Evolutionary conservation across 2,113 vertebrate species (phyloP), one percentile per base, ranked within the genome.

Genomic region (Ascaphus truei): DNA sequence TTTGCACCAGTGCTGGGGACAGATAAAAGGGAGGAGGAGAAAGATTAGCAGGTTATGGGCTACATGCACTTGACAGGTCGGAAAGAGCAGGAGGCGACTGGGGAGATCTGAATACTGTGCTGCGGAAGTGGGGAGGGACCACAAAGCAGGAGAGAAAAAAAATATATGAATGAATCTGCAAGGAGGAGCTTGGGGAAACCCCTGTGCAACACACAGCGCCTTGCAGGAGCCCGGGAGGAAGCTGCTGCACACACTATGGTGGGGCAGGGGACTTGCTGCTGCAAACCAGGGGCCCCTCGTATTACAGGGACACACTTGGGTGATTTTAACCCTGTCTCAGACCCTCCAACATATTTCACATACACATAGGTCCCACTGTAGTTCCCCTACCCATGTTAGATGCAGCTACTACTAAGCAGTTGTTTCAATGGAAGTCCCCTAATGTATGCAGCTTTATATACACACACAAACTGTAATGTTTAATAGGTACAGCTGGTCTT

Each of bases 111-210:
- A 36, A 52, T 37, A 61, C 39, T 52, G 45, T 51, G 45, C 66
- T 37, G 55, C 56, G 41, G 52, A 68, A 56, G 61, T 36, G 57
- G 66, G 67, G 67, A 61, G 61, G 57, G 67, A 52, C 29, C 45
- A 13, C 26, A 69, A 43, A 55, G 62, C 73, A 77, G 75, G 73
- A 72, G 68, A 74, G 43, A 81, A 84, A 72, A 83, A 84, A 63
- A 76, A 81, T 80, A 80, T 83, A 88, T 89, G 89, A 89, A 89
- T 87, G 87, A 84, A 83, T 76, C 74, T 67, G 79, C 79, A 86
- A 89, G 95, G 95, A 84, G 95, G 95, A 94, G 95, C 88, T 90
- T 91, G 95, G 95, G 94, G 96, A 98, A 97, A 94, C 95, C 95
- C 95, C 93, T 89, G 88, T 79, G 92, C 92, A 92, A 85, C 89